Evolutionary conservation across 35 echinoderm and acorn worm species (phyloP).

Genomic region (Ophiothrix spiculata): DNA sequence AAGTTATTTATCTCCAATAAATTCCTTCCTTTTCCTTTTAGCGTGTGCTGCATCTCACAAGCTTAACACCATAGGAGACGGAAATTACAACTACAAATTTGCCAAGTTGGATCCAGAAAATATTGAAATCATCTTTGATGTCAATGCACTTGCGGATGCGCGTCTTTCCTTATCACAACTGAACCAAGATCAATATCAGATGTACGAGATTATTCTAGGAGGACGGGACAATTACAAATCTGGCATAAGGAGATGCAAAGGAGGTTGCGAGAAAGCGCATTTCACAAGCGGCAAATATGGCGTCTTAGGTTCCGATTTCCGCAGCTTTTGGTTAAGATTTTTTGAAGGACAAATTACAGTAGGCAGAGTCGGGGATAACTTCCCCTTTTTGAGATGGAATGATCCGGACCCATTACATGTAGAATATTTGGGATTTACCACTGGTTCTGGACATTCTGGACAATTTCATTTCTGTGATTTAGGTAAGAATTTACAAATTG

Average conservation of each 20-base stretch:
- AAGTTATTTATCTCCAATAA: too few relatives aligned
- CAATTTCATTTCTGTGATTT: background rate
- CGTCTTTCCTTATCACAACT: background rate
- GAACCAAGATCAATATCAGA: background rate
- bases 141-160: background rate
- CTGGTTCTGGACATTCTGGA: background rate
- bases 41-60: background rate
- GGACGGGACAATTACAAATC: background rate
- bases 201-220: background rate
- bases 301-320: background rate
- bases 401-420: background rate
- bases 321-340: slow-evolving; percentile 24
- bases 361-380: slow-evolving; percentile 7
- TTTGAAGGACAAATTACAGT: slow-evolving; percentile 11
- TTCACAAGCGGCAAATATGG: background rate
- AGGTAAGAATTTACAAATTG: too few relatives aligned
- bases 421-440: background rate
- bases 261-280: background rate
- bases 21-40: too few relatives aligned
- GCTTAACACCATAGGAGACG: background rate
- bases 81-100: background rate
- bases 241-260: background rate
- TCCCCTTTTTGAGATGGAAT: background rate
- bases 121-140: background rate
- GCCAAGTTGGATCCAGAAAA: background rate